Conservation (phyloP, 2,113 vertebrate species). For the western clawed frog (Xenopus tropicalis) region DNA sequence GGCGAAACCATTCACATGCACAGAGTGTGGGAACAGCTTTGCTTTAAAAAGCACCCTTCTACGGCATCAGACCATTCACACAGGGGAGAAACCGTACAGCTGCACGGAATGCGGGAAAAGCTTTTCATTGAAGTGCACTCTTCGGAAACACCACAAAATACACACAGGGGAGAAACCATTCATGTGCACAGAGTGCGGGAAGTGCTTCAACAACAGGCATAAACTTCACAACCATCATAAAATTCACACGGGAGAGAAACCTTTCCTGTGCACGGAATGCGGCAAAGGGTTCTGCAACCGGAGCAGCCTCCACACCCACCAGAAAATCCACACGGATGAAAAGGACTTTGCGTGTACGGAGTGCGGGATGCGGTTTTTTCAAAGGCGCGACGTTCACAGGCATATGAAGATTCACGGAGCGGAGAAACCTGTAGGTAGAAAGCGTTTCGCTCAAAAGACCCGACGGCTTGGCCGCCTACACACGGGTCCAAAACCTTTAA, state of each 20-base stretch:
- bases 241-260: no score
- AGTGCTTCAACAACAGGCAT: not conserved
- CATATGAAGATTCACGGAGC: no score
- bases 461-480: not conserved
- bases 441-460: no score
- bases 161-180: conserved; percentile 6
- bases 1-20: conserved; percentile 6
- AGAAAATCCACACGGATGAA: no score
- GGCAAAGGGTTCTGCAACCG: no score
- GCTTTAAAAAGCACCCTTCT: not conserved
- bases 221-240: not conserved
- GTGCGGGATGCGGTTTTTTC: no score
- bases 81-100: not conserved
- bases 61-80: conserved; percentile 1
- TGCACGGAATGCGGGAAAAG: conserved; percentile 6
- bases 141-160: not conserved
- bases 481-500: conserved; percentile 27
- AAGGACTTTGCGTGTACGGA: no score
- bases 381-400: no score
- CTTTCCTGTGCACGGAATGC: no score
- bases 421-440: no score
- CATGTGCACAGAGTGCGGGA: not conserved
- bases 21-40: not conserved
- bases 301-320: no score
- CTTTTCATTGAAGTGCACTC: not conserved